Evolutionary conservation across 2,888 invertebrate species (phyloP).

Genomic region (Cordilura impudica): DNA sequence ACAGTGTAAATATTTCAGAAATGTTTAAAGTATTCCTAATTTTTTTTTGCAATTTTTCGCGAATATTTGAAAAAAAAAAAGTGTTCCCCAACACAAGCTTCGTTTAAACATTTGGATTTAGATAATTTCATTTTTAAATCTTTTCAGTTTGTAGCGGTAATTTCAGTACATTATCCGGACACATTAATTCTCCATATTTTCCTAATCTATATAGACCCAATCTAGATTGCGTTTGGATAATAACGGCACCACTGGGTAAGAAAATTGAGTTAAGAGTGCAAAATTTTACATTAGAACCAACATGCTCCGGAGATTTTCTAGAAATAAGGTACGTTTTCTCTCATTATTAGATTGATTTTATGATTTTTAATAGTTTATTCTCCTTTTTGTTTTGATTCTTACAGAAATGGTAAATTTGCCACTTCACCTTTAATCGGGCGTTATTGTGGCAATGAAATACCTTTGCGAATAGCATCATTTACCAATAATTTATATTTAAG

Average conservation of each 20-base stretch:
- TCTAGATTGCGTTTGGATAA: slow-evolving; percentile 88
- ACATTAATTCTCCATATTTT: slow-evolving; percentile 88
- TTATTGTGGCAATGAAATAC: slow-evolving; percentile 85
- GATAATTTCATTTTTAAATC: background rate
- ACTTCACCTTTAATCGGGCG: slow-evolving; percentile 88
- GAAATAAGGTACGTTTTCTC: slow-evolving; percentile 82
- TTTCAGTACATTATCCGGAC: slow-evolving; percentile 83
- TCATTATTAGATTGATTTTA: background rate
- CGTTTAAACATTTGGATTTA: too few relatives aligned
- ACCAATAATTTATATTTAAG: slow-evolving; percentile 86
- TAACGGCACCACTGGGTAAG: slow-evolving; percentile 85
- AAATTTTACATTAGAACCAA: slow-evolving; percentile 82
- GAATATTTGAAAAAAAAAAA: too few relatives aligned
- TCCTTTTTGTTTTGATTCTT: background rate
- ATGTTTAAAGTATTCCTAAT: too few relatives aligned
- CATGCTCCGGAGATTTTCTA: slow-evolving; percentile 83
- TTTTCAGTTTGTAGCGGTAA: slow-evolving; percentile 85
- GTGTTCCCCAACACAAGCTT: too few relatives aligned
- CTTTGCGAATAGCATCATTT: slow-evolving; percentile 84
- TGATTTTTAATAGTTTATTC: background rate
- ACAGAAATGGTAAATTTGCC: slow-evolving; percentile 86
- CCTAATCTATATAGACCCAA: slow-evolving; percentile 84
- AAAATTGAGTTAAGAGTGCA: slow-evolving; percentile 86
- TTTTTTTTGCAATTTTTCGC: too few relatives aligned
- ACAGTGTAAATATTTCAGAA: too few relatives aligned